Conservation (phyloP, 2,888 invertebrate species). For the Eupithecia abbreviata region DNA sequence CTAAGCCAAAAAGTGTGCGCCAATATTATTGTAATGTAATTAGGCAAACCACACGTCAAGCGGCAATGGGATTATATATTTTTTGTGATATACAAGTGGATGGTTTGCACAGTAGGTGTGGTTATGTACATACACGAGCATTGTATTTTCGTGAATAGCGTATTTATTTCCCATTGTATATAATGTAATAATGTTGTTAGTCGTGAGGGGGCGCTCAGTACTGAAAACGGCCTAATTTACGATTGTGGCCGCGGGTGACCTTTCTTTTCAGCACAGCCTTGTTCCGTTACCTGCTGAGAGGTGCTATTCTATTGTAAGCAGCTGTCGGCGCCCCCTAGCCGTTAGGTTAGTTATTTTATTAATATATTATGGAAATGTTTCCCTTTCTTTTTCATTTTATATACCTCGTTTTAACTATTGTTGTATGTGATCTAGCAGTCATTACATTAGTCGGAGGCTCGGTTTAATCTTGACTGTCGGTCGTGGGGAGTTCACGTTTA, state of each 20-base stretch:
- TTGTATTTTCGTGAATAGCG: slow-evolving; percentile 68
- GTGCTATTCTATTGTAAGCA: slow-evolving; percentile 39
- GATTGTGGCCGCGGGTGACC: slow-evolving; percentile 42
- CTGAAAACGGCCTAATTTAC: slow-evolving; percentile 58
- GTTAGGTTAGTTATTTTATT: slow-evolving; percentile 66
- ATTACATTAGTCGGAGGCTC: slow-evolving; percentile 58
- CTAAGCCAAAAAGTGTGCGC: slow-evolving; percentile 78
- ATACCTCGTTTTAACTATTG: slow-evolving; percentile 73
- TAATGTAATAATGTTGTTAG: slow-evolving; percentile 72
- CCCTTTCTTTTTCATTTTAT: slow-evolving; percentile 67
- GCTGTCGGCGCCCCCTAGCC: slow-evolving; percentile 56
- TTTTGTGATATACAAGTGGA: slow-evolving; percentile 63
- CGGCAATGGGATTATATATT: slow-evolving; percentile 64
- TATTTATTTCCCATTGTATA: slow-evolving; percentile 83
- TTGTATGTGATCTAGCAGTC: slow-evolving; percentile 66
- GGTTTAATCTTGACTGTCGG: slow-evolving; percentile 59
- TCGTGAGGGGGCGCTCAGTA: slow-evolving; percentile 49
- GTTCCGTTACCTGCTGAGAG: slow-evolving; percentile 28
- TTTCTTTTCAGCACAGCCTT: slow-evolving; percentile 40
- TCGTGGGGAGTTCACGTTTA: slow-evolving; percentile 58
- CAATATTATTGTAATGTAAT: slow-evolving; percentile 57
- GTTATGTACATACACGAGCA: slow-evolving; percentile 76
- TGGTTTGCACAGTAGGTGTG: slow-evolving; percentile 55
- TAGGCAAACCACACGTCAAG: slow-evolving; percentile 54
- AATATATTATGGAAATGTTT: slow-evolving; percentile 75